Percentiles rank a stretch among this genome's conserved stretches.
phyloP scores from a whole-genome alignment of 2,888 invertebrate species.

The Rugalucina vietnamica region DNA sequence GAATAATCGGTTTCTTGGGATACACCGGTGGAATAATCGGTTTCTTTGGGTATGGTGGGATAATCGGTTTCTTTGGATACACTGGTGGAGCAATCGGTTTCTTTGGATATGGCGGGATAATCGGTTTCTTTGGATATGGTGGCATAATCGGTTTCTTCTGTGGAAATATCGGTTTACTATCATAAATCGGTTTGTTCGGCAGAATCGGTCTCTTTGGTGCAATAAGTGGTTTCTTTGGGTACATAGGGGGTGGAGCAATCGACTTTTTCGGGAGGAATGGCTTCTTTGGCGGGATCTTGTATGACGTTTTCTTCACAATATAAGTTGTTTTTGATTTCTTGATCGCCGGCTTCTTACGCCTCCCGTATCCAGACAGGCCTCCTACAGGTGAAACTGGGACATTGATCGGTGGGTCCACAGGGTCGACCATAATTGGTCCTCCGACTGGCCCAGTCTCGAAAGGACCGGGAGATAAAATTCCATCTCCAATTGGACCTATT shows the following conservation, averaged over 20 bases:
- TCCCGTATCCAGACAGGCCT: background rate
- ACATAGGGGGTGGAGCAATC: background rate
- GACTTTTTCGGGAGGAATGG: background rate
- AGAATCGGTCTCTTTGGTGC: background rate
- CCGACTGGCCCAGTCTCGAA: background rate
- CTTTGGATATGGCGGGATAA: background rate
- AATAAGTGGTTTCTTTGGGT: constrained; percentile 1
- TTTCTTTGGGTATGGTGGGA: no score
- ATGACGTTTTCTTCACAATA: background rate
- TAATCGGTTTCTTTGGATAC: background rate
- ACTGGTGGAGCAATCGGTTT: background rate
- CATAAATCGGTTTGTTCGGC: background rate
- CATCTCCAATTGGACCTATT: background rate
- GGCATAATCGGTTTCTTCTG: background rate
- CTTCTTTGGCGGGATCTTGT: background rate
- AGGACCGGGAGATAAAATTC: background rate
- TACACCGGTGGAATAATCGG: background rate
- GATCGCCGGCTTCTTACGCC: background rate
- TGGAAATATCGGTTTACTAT: constrained; percentile 7
- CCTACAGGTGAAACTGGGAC: background rate
- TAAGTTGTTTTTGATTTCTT: background rate
- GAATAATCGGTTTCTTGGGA: background rate
- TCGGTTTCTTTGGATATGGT: constrained; percentile 1
- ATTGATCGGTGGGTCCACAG: background rate
- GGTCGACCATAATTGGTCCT: background rate